Conservation (phyloP, 2,113 vertebrate genomes). For the Meleagris gallopavo region DNA sequence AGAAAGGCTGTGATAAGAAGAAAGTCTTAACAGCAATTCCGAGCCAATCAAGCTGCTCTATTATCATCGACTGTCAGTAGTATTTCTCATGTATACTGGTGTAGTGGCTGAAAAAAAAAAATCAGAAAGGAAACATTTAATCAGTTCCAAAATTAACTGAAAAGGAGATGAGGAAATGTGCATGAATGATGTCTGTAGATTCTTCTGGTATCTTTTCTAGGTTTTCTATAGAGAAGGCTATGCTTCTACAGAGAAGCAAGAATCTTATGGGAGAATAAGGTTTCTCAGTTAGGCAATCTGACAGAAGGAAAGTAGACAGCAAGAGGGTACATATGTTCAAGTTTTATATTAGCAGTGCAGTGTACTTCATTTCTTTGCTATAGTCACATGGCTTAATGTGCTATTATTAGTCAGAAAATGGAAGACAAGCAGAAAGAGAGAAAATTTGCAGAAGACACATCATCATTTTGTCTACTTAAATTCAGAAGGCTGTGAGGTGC, state of each 20-base stretch:
- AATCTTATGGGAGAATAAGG: neutral
- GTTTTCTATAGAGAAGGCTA: neutral
- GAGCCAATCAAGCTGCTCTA: neutral
- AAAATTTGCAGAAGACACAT: neutral
- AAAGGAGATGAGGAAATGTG: neutral
- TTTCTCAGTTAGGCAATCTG: neutral
- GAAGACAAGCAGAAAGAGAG: neutral
- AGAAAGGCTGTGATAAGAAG: neutral
- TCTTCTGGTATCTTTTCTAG: neutral
- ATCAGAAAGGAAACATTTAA: neutral
- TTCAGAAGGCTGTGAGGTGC: neutral
- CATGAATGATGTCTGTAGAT: neutral
- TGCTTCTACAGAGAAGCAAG: neutral
- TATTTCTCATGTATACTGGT: neutral
- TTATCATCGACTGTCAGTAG: neutral
- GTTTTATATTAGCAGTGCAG: neutral
- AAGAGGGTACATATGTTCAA: neutral
- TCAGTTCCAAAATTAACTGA: neutral
- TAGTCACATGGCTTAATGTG: neutral
- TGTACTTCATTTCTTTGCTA: neutral
- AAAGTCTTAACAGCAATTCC: neutral
- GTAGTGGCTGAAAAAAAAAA: neutral
- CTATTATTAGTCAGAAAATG: conserved; percentile 26
- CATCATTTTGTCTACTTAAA: neutral
- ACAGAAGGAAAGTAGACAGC: neutral